Evolutionary conservation across 53 echinoderm and acorn worm species (phyloP), one percentile per base, ranked within the genome.

Genomic region (Actinopyga echinites): DNA sequence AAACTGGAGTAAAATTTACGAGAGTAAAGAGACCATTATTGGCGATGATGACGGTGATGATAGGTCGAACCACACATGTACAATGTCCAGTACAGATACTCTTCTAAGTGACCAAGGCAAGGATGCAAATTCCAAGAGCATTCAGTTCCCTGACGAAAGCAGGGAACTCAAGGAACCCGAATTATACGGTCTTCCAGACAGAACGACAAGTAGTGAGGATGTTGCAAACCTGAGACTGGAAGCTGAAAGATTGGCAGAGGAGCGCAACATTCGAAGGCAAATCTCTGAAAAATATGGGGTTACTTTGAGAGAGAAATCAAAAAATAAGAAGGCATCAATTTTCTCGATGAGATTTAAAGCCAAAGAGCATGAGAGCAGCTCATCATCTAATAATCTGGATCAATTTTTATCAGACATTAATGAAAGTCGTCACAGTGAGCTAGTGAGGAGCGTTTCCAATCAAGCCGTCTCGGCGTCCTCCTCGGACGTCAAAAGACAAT

Each of bases 281-380:
- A 80, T 80, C 10, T 59, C 81, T 2, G 81, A 80, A 44, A 80
- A 80, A 61, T 80, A 80, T 24, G 81, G 81, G 4, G 81, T 80
- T 22, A 80, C 81, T 25, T 43, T 80, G 31, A 59, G 81, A 20
- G 61, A 80, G 2, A 80, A 31, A 80, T 59, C 63, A 2, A 80
- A 28, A 29, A 36, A 20, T 20, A 59, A 80, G 22, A 80, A 80
- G 63, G 40, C 21, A 13, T 80, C 81, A 22, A 24, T 80, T 13
- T 80, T 80, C 23, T 42, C 81, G 1, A 36, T 80, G 44, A 17
- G 44, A 23, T 80, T 80, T 25, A 80, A 80, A 45, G 36, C 81
- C 21, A 80, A 43, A 30, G 62, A 62, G 8, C 22, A 36, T 6
- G n/a, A 28, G 13, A 55, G n/a, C 3, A n/a, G 12, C 15, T 33